A percentile compares a stretch with the other conserved stretches of the same genome.
These are phyloP conservation scores for Onychorhynchus coronatus DNA, from an alignment of 2,113 vertebrate genomes.

Conservation along the genomic window DNA sequence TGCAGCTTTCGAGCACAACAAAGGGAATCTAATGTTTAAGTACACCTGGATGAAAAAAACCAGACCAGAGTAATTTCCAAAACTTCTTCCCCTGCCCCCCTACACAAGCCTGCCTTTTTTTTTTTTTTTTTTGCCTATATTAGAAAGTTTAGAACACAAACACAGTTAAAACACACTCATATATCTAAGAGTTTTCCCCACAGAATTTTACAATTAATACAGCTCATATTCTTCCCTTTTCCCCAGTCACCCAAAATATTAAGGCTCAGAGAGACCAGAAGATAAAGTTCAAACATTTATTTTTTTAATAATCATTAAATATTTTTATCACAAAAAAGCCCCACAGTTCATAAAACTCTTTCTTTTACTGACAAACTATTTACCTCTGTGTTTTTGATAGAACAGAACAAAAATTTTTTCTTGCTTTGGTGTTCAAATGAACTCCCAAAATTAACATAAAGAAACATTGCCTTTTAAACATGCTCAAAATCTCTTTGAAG, in stretches of 20 bases:
- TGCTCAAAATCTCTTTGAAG: not conserved
- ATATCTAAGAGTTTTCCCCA: not conserved
- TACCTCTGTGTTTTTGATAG: not conserved
- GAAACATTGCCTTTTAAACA: not conserved
- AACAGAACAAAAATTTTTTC: not conserved
- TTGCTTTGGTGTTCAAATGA: not conserved
- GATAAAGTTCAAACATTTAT: constrained; percentile 53
- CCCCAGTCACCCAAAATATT: not conserved
- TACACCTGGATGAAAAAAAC: not conserved
- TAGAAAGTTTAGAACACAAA: not conserved
- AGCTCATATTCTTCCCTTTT: not conserved
- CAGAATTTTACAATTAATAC: not conserved
- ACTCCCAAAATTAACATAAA: not conserved
- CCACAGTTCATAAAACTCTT: not conserved
- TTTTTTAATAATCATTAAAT: constrained; percentile 27
- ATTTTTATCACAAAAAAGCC: constrained; percentile 22
- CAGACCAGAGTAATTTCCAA: not conserved
- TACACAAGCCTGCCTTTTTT: not conserved
- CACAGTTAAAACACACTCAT: not conserved
- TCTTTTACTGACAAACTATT: not conserved
- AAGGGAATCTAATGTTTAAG: not conserved
- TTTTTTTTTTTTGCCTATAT: not conserved
- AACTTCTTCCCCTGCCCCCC: no score
- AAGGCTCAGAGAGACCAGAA: not conserved
- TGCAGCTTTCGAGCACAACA: not conserved